Base-by-base conservation (phyloP, 2,888 invertebrate genomes). In the Agriopis leucophaearia region DNA sequence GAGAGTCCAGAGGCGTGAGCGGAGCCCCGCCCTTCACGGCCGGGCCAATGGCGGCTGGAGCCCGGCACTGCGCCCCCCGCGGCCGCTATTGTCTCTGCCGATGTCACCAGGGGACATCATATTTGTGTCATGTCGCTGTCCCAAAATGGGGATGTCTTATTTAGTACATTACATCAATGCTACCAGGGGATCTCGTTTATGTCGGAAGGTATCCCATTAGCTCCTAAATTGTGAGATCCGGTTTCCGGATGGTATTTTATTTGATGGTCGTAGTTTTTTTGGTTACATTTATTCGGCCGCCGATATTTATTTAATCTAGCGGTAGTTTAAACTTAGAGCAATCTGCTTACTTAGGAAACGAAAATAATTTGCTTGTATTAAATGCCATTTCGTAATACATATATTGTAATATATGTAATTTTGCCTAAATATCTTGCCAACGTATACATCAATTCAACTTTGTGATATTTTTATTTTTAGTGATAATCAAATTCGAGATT, bases 1-100 rank as follows among this genome's bases (percentile, higher is more conserved):
- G 77, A 79, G 77, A 74, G 75, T 78, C 71, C 69, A 77, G 75
- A 81, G 85, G 86, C 86, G 86, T 75, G 74, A 73, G 80, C 72
- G 75, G 74, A 60, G 80, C 81, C 76, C 86, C 79, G 79, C 84
- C 82, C 74, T 61, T 16, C 67, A 59, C 48, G 47, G 56, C 69
- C 70, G 76, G 71, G 75, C 88, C 86, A 86, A 86, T 85, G 62
- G 78, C 78, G 73, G 8, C 51, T 13, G 51, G 74, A 74, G 72
- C 75, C 71, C 71, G 44, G 74, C 72, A 68, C 72, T 67, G 71
- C 72, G 70, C 72, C 73, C 76, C 70, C 55, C 67, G 59, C 59
- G 66, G 70, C 54, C 60, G 68, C 72, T 74, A 70, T 73, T 77
- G 75, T 72, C 76, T 77, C 74, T 72, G 55, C 67, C 64, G 61